Conservation (phyloP, 2,113 vertebrate species). For the Ceratotherium simum region DNA sequence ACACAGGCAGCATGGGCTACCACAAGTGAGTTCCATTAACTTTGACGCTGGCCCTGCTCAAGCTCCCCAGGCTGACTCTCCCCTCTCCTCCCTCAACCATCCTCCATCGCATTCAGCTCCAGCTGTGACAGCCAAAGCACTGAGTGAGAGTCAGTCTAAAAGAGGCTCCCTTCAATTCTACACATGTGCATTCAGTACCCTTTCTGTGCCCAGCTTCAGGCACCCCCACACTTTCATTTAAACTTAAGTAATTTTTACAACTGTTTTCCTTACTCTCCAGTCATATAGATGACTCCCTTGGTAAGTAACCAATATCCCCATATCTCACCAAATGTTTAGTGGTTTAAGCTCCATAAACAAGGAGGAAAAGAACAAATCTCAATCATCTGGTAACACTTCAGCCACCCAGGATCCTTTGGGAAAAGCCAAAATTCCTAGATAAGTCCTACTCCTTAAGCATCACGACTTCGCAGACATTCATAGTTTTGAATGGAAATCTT, state of each 20-base stretch:
- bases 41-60: not conserved
- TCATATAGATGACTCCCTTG: not conserved
- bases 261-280: not conserved
- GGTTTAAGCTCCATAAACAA: not conserved
- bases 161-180: not conserved
- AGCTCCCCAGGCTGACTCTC: not conserved
- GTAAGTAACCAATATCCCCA: not conserved
- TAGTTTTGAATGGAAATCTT: not conserved
- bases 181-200: not conserved
- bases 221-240: not conserved
- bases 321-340: not conserved
- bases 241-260: not conserved
- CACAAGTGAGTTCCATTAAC: not conserved
- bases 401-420: conserved; percentile 8
- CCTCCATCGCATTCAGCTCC: not conserved
- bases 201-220: not conserved
- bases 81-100: not conserved
- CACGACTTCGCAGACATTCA: not conserved
- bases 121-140: not conserved
- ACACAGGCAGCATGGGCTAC: not conserved
- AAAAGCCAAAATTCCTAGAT: not conserved
- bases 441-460: not conserved
- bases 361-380: not conserved
- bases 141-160: not conserved
- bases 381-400: not conserved